A percentile compares a stretch with the other conserved stretches of the same genome.
Evolutionary conservation across 2,113 vertebrate species (phyloP).

Genomic region (Pseudonaja textilis): DNA sequence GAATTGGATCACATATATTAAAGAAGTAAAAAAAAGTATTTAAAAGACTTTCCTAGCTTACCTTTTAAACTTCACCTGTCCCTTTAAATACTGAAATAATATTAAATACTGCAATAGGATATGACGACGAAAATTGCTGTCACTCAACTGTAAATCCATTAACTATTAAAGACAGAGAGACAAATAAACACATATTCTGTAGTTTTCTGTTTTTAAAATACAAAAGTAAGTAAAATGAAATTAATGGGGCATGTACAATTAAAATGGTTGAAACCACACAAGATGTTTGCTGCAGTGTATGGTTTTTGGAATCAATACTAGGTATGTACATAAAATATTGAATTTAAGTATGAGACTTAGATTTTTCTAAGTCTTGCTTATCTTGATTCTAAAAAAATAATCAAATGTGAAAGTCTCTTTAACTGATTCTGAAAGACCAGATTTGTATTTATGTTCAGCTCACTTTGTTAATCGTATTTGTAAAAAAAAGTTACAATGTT

Average conservation of each 20-base stretch:
- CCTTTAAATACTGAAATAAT: constrained; percentile 96
- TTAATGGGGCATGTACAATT: not conserved
- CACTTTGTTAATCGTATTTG: not conserved
- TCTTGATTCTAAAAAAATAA: not conserved
- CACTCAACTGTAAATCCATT: constrained; percentile 97
- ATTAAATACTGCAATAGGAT: constrained; percentile 97
- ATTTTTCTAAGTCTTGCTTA: not conserved
- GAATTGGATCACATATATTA: not conserved
- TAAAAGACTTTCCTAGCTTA: constrained; percentile 54
- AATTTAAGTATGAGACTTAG: not conserved
- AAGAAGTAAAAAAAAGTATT: not conserved
- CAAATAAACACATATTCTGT: not conserved
- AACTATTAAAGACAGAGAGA: constrained; percentile 71
- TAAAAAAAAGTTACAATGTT: not conserved
- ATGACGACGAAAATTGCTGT: constrained; percentile 96
- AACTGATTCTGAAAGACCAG: not conserved
- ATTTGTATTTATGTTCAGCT: not conserved
- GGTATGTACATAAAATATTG: not conserved
- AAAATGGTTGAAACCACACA: not conserved
- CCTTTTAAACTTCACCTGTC: constrained; percentile 99
- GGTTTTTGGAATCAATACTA: not conserved
- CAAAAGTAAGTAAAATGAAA: not conserved
- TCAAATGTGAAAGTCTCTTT: not conserved
- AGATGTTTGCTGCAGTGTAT: not conserved
- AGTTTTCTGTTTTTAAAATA: not conserved